phyloP scores from a whole-genome alignment of 2,113 vertebrate genomes.

The Brachyhypopomus occidentalis region DNA sequence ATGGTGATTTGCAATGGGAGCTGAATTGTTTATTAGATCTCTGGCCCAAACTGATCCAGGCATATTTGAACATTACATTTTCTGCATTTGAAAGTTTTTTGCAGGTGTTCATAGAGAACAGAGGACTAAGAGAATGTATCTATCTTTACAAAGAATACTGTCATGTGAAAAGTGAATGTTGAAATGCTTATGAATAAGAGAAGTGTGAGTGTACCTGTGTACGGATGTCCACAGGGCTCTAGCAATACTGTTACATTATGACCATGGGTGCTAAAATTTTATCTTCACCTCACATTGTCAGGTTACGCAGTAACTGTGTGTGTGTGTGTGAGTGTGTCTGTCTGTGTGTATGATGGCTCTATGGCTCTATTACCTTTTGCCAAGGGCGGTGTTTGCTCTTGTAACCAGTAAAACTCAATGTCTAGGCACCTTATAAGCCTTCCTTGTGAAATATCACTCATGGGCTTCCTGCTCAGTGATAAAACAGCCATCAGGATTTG shows the following conservation, averaged over 20 bases:
- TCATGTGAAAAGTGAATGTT: no score
- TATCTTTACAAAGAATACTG: not conserved
- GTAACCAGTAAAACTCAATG: constrained; percentile 59
- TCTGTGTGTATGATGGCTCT: constrained; percentile 23
- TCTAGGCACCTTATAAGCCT: constrained; percentile 58
- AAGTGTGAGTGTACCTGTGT: constrained; percentile 15
- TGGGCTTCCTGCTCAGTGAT: constrained; percentile 62
- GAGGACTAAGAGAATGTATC: not conserved
- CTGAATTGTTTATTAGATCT: no score
- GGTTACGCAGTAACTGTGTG: constrained; percentile 60
- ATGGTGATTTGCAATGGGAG: not conserved
- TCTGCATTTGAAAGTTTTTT: not conserved
- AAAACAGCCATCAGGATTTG: constrained; percentile 63
- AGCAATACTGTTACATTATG: constrained; percentile 71
- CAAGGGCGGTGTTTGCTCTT: constrained; percentile 46
- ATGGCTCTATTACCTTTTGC: constrained; percentile 49
- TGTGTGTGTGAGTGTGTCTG: constrained; percentile 29
- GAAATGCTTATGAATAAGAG: not conserved
- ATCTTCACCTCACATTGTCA: constrained; percentile 68
- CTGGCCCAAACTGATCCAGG: not conserved
- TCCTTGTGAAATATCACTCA: constrained; percentile 62
- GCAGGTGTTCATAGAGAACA: not conserved
- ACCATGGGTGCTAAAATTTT: constrained; percentile 72
- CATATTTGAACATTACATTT: not conserved
- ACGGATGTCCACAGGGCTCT: constrained; percentile 65